phyloP scores from a whole-genome alignment of 2,888 invertebrate genomes.

The Chesias legatella region DNA sequence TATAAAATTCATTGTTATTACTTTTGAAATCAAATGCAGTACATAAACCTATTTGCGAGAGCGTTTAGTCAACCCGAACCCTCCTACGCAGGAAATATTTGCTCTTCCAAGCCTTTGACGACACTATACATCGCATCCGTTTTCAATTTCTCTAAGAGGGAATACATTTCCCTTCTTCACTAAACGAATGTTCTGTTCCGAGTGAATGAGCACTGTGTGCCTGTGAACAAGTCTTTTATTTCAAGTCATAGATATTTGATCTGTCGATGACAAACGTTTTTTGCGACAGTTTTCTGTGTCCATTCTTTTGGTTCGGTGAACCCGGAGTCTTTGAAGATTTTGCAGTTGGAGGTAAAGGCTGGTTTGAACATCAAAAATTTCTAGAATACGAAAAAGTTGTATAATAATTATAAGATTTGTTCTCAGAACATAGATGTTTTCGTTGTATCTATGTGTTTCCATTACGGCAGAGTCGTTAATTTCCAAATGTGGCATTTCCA shows the following conservation, averaged over 20 bases:
- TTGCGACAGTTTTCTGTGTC: conserved; percentile 3
- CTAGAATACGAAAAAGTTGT: no score
- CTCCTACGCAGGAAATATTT: conserved; percentile 15
- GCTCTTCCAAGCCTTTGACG: conserved; percentile 24
- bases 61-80: conserved; percentile 9
- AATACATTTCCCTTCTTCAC: conserved; percentile 32
- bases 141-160: conserved; percentile 42
- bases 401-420: no score
- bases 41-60: conserved; percentile 2
- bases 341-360: neutral
- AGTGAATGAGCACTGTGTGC: conserved; percentile 22
- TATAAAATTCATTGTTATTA: no score
- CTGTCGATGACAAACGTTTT: conserved; percentile 14
- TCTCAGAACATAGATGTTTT: no score
- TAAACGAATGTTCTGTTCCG: conserved; percentile 27
- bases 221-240: conserved; percentile 18
- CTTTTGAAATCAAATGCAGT: no score
- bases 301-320: conserved; percentile 7
- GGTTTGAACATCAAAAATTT: neutral
- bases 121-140: conserved; percentile 31
- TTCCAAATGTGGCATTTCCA: no score
- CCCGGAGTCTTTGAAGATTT: conserved; percentile 1
- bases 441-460: no score
- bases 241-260: conserved; percentile 13
- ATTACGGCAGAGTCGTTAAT: no score